Evolutionary conservation across 2,888 invertebrate species (phyloP).

Genomic region (Melangyna quadrimaculata): DNA sequence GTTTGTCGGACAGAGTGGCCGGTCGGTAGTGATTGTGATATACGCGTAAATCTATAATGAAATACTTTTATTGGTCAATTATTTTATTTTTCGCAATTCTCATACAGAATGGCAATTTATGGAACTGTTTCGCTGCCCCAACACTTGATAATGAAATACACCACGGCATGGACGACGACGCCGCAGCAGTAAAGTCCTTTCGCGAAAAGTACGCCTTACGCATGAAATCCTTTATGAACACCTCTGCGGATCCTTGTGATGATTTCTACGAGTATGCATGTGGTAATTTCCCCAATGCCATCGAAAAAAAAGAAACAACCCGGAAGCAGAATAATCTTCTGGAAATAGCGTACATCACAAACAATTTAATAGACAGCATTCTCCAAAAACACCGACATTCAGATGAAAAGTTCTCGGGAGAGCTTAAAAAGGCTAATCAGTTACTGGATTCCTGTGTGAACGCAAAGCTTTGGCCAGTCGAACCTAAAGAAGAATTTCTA

Average conservation of each 20-base stretch:
- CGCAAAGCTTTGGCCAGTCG: constrained; percentile 75
- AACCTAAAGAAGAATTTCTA: constrained; percentile 75
- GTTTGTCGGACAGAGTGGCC: constrained; percentile 8
- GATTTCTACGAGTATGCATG: constrained; percentile 79
- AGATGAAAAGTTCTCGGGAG: not conserved
- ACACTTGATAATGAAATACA: constrained; percentile 69
- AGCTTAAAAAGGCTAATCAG: not conserved
- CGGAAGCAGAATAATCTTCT: not conserved
- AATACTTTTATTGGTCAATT: not conserved
- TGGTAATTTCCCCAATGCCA: constrained; percentile 77
- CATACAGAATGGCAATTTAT: not conserved
- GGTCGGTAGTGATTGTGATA: constrained; percentile 4
- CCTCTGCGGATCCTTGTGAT: constrained; percentile 76
- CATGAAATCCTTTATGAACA: constrained; percentile 78
- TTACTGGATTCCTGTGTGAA: constrained; percentile 73
- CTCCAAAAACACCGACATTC: not conserved
- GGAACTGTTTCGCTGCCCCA: not conserved
- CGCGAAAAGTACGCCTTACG: constrained; percentile 74
- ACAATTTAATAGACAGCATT: not conserved
- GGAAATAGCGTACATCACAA: not conserved
- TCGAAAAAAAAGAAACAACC: constrained; percentile 70
- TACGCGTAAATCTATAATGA: constrained; percentile 28
- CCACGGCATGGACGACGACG: constrained; percentile 42
- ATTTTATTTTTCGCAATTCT: constrained; percentile 16
- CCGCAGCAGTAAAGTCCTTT: constrained; percentile 49